Evolutionary conservation across 2,797 vertebrate species (phyloP).

Genomic region (Labeo calbasu): DNA sequence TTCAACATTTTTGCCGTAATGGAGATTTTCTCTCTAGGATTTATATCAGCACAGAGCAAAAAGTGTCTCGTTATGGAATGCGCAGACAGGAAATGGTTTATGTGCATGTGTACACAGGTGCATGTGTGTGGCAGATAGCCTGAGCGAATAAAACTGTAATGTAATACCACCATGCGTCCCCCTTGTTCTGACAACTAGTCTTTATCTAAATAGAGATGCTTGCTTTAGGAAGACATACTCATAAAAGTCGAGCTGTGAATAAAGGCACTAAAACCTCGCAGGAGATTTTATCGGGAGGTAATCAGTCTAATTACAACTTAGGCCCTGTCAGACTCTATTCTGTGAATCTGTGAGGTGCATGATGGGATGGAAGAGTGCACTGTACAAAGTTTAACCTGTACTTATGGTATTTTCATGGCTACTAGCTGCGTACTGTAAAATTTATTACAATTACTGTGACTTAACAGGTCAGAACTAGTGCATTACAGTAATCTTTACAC

Average conservation of each 20-base stretch:
- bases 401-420: not conserved
- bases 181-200: constrained; percentile 71
- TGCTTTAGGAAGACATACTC: constrained; percentile 61
- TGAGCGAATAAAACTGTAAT: constrained; percentile 27
- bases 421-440: not conserved
- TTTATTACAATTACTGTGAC: not conserved
- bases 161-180: constrained; percentile 34
- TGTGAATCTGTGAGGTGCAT: constrained; percentile 31
- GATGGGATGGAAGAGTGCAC: constrained; percentile 42
- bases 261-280: constrained; percentile 26
- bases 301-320: constrained; percentile 69
- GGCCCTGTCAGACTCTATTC: constrained; percentile 49
- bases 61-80: constrained; percentile 4
- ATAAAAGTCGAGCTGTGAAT: constrained; percentile 64
- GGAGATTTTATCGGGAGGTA: constrained; percentile 74
- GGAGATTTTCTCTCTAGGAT: not conserved
- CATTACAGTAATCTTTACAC: not conserved
- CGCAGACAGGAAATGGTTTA: not conserved
- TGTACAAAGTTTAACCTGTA: not conserved
- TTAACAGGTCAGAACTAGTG: not conserved
- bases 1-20: not conserved
- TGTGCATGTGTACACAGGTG: constrained; percentile 24
- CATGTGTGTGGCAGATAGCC: constrained; percentile 33
- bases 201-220: constrained; percentile 68
- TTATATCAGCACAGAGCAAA: constrained; percentile 4